Evolutionary conservation across 2,888 invertebrate species (phyloP).

Genomic region (Lasioglossum villosulum): DNA sequence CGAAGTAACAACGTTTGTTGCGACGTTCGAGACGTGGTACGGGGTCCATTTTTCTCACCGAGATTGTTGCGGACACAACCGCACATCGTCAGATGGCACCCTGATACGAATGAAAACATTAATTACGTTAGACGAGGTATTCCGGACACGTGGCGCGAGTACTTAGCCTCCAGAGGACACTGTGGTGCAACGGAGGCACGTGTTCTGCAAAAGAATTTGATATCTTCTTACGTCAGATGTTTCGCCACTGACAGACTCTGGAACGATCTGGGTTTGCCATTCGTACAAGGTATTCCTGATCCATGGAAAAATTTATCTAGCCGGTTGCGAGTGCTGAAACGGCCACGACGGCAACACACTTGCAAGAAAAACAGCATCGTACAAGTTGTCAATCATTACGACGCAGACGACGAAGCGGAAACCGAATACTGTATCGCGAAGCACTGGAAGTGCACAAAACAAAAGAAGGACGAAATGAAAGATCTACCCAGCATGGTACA

Average conservation of each 20-base stretch:
- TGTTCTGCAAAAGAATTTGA: conserved; percentile 35
- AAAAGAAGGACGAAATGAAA: neutral
- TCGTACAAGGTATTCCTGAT: conserved; percentile 69
- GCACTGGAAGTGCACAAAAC: conserved; percentile 7
- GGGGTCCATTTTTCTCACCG: conserved; percentile 56
- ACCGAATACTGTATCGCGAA: neutral
- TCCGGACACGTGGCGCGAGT: conserved; percentile 67
- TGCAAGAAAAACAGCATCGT: neutral
- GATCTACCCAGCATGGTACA: neutral
- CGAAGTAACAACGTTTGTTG: neutral
- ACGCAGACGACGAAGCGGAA: conserved; percentile 52
- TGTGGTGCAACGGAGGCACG: conserved; percentile 27
- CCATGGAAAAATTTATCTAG: conserved; percentile 52
- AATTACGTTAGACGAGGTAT: conserved; percentile 50
- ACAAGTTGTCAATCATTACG: conserved; percentile 15
- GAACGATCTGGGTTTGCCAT: conserved; percentile 60
- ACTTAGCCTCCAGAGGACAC: conserved; percentile 50
- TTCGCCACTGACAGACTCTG: conserved; percentile 59
- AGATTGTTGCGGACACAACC: conserved; percentile 47
- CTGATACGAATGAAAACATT: neutral
- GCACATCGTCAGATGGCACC: neutral
- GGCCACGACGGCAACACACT: neutral
- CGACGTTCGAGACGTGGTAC: conserved; percentile 47
- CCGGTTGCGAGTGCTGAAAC: neutral
- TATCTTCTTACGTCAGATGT: conserved; percentile 48